A percentile compares a stretch with the other conserved stretches of the same genome.
phyloP scores from a whole-genome alignment of 1,140 invertebrate species.

The Ganaspis sp. region DNA sequence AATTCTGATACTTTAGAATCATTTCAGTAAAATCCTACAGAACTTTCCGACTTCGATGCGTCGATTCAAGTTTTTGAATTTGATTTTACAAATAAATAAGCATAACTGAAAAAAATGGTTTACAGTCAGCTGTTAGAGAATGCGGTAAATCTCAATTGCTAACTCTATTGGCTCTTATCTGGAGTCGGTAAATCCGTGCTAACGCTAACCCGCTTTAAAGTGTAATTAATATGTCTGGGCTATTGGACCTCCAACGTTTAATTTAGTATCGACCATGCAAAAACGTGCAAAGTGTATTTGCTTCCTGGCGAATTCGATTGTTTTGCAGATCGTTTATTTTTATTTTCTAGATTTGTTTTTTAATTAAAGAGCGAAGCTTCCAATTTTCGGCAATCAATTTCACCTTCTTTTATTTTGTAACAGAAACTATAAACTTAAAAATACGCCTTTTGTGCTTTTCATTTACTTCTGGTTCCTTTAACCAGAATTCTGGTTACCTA shows the following conservation, averaged over 20 bases:
- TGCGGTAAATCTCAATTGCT: constrained; percentile 37
- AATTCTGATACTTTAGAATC: too few relatives aligned
- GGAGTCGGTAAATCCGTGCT: constrained; percentile 58
- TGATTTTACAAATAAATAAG: too few relatives aligned
- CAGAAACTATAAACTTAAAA: background rate
- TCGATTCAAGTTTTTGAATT: too few relatives aligned
- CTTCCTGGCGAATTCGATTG: constrained; percentile 20
- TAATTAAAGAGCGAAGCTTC: background rate
- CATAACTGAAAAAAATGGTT: background rate
- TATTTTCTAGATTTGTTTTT: background rate
- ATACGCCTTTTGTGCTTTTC: background rate
- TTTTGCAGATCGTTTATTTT: background rate
- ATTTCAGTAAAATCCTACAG: too few relatives aligned
- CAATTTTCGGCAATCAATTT: constrained; percentile 5
- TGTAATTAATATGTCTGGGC: constrained; percentile 64
- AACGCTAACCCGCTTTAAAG: constrained; percentile 62
- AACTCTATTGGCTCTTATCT: constrained; percentile 59
- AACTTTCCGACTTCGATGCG: too few relatives aligned
- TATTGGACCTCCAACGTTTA: constrained; percentile 53
- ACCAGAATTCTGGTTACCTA: too few relatives aligned
- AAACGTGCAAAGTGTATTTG: constrained; percentile 46
- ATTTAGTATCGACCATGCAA: constrained; percentile 52
- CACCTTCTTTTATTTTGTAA: too few relatives aligned
- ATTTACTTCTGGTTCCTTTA: too few relatives aligned
- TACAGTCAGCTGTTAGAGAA: background rate